Conservation (phyloP, 2,888 invertebrate species). For the Steromphala cineraria region DNA sequence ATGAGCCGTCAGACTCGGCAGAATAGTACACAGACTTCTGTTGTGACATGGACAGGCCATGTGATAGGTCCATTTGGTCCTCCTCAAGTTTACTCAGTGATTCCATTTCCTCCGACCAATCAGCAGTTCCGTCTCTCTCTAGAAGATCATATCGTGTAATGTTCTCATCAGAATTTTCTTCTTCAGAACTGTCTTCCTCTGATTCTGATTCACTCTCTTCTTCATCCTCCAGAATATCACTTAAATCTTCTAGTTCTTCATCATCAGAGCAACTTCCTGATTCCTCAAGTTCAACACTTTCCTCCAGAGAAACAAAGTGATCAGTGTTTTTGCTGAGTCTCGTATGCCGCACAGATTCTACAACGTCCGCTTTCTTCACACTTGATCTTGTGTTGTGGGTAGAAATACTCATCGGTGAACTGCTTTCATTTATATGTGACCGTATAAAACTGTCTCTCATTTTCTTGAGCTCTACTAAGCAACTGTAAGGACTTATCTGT, state of each 20-base stretch:
- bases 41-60: neutral
- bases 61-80: neutral
- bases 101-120: neutral
- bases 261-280: conserved; percentile 17
- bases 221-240: conserved; percentile 29
- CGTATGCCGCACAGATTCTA: conserved; percentile 35
- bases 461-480: conserved; percentile 38
- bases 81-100: neutral
- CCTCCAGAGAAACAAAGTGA: conserved; percentile 17
- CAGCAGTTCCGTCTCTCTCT: neutral
- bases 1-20: conserved; percentile 21
- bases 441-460: conserved; percentile 39
- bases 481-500: neutral
- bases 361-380: neutral
- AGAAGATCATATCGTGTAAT: conserved; percentile 13
- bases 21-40: conserved; percentile 24
- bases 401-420: neutral
- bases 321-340: neutral
- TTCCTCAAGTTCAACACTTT: conserved; percentile 14
- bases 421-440: neutral
- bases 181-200: no score
- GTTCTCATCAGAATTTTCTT: neutral
- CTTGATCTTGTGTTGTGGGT: neutral
- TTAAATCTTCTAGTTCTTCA: conserved; percentile 27
- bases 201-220: conserved; percentile 28